These are phyloP conservation scores for Mactra quadrangularis DNA, from an alignment of 1,140 invertebrate genomes.

Conservation along the genomic window DNA sequence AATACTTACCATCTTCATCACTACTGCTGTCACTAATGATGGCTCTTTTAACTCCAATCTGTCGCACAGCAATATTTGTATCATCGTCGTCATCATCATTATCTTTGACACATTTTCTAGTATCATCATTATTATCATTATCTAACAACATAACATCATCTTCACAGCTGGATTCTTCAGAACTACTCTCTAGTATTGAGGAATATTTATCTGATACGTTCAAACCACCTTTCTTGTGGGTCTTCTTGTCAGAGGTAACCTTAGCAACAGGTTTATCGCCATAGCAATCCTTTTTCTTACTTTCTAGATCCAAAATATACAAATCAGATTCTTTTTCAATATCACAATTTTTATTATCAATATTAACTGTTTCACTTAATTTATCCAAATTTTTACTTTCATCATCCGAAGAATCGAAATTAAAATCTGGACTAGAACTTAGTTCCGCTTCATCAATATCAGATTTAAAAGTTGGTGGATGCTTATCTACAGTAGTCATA, in stretches of 20 bases:
- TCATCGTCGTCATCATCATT: conserved; percentile 61
- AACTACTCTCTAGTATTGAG: conserved; percentile 33
- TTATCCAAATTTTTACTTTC: conserved; percentile 23
- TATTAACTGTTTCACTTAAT: conserved; percentile 38
- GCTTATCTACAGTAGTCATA: background rate
- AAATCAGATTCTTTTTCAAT: background rate
- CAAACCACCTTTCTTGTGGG: too few relatives aligned
- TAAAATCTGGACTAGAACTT: conserved; percentile 30
- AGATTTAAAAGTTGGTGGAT: background rate
- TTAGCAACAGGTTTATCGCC: too few relatives aligned
- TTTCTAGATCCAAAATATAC: too few relatives aligned
- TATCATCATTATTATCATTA: conserved; percentile 3
- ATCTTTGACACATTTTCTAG: background rate
- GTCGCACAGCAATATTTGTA: conserved; percentile 31
- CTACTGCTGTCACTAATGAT: conserved; percentile 44
- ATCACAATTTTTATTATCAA: background rate
- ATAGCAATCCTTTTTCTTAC: too few relatives aligned
- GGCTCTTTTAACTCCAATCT: conserved; percentile 36
- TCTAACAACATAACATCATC: conserved; percentile 6
- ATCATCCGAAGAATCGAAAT: conserved; percentile 28
- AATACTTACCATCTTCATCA: conserved; percentile 37
- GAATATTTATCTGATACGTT: conserved; percentile 22
- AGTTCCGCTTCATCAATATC: conserved; percentile 3
- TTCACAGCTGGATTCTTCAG: conserved; percentile 16
- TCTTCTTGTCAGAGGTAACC: too few relatives aligned